These are phyloP conservation scores for Xiphias gladius DNA, from an alignment of 2,113 vertebrate genomes.

Conservation along the genomic window DNA sequence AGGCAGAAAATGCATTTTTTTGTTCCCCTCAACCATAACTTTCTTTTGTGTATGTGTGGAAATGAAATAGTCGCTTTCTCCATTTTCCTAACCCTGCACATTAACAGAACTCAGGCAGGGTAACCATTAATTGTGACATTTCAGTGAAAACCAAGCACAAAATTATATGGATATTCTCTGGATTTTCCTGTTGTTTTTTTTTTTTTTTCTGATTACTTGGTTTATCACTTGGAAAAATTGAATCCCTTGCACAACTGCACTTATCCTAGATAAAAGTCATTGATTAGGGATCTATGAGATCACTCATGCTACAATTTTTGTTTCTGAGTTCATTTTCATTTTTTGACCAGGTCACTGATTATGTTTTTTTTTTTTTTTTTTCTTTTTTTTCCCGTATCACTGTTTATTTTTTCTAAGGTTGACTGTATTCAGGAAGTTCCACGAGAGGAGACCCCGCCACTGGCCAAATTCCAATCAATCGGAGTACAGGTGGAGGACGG, in stretches of 20 bases:
- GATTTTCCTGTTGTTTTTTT: not conserved
- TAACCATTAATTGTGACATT: constrained; percentile 24
- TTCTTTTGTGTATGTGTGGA: constrained; percentile 18
- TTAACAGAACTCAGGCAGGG: not conserved
- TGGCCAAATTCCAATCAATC: constrained; percentile 98
- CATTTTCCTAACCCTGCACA: constrained; percentile 42
- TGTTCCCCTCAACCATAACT: not conserved
- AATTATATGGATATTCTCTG: not conserved
- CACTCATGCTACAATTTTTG: not conserved
- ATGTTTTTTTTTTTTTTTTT: too few relatives aligned
- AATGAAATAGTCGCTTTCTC: constrained; percentile 14
- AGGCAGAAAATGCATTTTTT: constrained; percentile 8
- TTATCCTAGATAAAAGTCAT: not conserved
- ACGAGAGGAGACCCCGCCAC: constrained; percentile 93
- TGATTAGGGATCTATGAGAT: not conserved
- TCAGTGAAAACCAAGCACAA: constrained; percentile 19
- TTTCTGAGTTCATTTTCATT: not conserved
- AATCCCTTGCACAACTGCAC: not conserved
- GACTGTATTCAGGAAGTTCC: constrained; percentile 97
- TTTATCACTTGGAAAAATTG: not conserved
- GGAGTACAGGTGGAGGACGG: constrained; percentile 99
- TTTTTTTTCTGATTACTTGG: constrained; percentile 5
- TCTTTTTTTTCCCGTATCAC: not conserved
- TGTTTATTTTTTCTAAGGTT: constrained; percentile 87
- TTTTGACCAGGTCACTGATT: too few relatives aligned